Percentiles rank a stretch among this genome's conserved stretches.
Conservation (phyloP, 2,113 vertebrate genomes). For the Phoenicopterus ruber region DNA sequence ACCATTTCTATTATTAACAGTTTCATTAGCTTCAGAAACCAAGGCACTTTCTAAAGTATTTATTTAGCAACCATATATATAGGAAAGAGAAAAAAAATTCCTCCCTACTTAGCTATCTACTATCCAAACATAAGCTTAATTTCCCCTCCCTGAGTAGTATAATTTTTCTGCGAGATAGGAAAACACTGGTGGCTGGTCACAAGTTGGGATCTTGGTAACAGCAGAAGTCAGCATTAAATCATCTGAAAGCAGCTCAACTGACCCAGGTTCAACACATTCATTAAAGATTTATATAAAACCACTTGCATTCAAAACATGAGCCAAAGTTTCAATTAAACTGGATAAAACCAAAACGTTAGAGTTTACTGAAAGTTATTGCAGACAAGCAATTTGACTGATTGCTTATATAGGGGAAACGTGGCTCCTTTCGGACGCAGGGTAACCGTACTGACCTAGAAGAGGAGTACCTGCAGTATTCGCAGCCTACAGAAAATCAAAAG, state of each 20-base stretch:
- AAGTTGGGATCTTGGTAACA: neutral
- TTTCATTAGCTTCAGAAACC: neutral
- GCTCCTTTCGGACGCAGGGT: neutral
- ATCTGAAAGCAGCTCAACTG: neutral
- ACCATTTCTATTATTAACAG: neutral
- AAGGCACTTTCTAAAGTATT: neutral
- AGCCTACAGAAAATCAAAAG: neutral
- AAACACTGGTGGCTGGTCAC: neutral
- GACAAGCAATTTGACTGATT: neutral
- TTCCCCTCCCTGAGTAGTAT: neutral
- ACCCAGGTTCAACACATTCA: neutral
- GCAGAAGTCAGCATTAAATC: neutral
- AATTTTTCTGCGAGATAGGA: neutral
- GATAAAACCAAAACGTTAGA: neutral
- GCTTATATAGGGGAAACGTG: neutral
- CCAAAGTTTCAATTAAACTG: neutral
- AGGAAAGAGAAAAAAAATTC: neutral
- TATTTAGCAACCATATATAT: neutral
- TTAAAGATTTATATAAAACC: neutral
- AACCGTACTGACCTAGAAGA: neutral
- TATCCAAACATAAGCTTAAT: neutral
- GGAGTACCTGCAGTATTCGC: neutral
- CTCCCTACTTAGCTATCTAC: neutral
- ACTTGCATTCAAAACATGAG: neutral
- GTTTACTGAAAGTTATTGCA: neutral